phyloP scores from a whole-genome alignment of 2,797 vertebrate species.

The Cetoscarus ocellatus region DNA sequence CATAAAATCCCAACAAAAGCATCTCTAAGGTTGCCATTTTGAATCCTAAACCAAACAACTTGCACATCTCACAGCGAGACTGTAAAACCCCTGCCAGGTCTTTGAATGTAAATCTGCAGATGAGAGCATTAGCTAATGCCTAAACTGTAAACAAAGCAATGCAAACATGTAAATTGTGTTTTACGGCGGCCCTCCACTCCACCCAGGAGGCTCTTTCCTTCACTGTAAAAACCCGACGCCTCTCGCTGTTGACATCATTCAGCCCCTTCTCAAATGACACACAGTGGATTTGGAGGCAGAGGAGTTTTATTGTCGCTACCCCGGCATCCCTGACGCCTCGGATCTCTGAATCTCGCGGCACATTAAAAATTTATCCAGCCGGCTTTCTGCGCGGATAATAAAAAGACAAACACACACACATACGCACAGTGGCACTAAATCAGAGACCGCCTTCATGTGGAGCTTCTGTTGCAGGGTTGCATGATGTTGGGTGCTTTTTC shows the following conservation, averaged over 20 bases:
- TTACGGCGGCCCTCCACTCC: conserved; percentile 33
- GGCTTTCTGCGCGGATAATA: conserved; percentile 67
- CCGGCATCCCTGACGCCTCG: conserved; percentile 50
- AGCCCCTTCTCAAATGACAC: conserved; percentile 64
- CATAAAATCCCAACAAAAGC: background rate
- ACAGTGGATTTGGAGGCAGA: conserved; percentile 59
- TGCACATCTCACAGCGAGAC: conserved; percentile 15
- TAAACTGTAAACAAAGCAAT: conserved; percentile 51
- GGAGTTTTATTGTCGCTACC: conserved; percentile 66
- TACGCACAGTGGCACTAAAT: conserved; percentile 48
- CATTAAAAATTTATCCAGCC: conserved; percentile 76
- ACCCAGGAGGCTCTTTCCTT: conserved; percentile 42
- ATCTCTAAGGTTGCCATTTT: conserved; percentile 6
- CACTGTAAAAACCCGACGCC: conserved; percentile 44
- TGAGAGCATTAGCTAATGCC: conserved; percentile 47
- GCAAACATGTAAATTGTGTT: conserved; percentile 61
- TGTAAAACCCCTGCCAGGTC: background rate
- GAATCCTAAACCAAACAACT: conserved; percentile 10
- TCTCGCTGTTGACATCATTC: conserved; percentile 57
- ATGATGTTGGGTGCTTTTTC: background rate
- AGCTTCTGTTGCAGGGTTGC: conserved; percentile 13
- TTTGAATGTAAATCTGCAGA: conserved; percentile 23
- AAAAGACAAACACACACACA: conserved; percentile 38
- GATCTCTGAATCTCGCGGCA: conserved; percentile 57
- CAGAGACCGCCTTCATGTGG: conserved; percentile 39